Base-by-base conservation (phyloP, 2,113 vertebrate species). In the Malurus melanocephalus region DNA sequence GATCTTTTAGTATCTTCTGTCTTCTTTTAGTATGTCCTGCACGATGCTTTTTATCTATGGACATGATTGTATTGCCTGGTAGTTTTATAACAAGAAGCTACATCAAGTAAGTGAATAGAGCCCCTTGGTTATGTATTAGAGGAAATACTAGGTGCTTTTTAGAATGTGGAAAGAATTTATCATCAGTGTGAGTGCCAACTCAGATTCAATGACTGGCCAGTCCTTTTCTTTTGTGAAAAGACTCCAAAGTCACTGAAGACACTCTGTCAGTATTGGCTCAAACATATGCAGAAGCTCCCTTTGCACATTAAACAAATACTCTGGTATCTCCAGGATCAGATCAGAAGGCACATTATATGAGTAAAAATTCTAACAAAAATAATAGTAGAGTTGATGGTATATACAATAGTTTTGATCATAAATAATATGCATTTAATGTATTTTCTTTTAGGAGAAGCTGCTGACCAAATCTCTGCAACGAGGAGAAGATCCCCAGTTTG, bases 401-500 rank as follows among this genome's bases (percentile, higher is more conserved):
- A 26, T 73, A 46, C 28, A 1, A 16, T 35, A 59, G 57, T 56
- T 32, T 30, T 84, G 45, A 30, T 87, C 24, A 71, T 53, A 83
- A 76, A 16, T 93, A 84, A 95, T 76, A 33, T 0, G 0, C 83
- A 38, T 85, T 89, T 79, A 52, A 68, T 84, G 3, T 56, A 9
- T 94, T 96, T 95, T 83, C 79, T 96, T 96, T 30, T 77, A 99
- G 99, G 99, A 99, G 95, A 99, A 99, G 95, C 98, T 99, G 33
- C 97, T 99, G 96, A 98, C 98, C 85, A 99, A 99, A 96, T 99
- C 99, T 64, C 97, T 99, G 28, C 99, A 99, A 94, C 98, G 98
- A 95, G 98, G 99, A 95, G 99, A 99, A 96, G 99, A 99, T 96
- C 97, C 98, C 67, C 99, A 99, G 79, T 99, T 99, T 98, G 99